Conservation (phyloP, 2,113 vertebrate species). For the Dinomys branickii region DNA sequence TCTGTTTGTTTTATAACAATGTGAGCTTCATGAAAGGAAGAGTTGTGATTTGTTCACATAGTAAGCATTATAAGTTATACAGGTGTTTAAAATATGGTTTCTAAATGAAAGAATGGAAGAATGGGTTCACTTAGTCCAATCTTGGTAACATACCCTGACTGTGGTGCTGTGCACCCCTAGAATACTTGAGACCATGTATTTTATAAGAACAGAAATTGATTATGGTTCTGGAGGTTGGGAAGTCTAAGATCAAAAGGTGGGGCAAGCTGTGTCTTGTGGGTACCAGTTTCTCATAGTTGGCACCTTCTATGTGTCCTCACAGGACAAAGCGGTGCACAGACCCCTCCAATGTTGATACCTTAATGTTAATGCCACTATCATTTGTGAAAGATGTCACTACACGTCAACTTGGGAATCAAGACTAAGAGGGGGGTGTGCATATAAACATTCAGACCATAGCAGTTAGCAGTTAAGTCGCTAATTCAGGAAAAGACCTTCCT, state of each 20-base stretch:
- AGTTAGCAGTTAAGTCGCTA: neutral
- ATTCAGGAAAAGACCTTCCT: neutral
- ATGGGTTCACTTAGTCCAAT: neutral
- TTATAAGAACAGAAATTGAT: neutral
- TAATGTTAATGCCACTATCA: neutral
- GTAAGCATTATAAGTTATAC: neutral
- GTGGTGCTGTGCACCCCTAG: neutral
- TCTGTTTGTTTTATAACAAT: neutral
- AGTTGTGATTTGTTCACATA: neutral
- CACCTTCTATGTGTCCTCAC: neutral
- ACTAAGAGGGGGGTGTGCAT: neutral
- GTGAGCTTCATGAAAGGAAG: neutral
- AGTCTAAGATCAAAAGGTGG: neutral
- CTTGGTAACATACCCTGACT: fast-evolving
- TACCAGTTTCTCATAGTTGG: neutral
- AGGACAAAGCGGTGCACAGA: neutral
- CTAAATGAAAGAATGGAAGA: neutral
- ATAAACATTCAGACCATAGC: neutral
- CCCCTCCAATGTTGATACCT: neutral
- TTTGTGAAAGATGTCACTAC: neutral
- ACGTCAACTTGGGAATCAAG: neutral
- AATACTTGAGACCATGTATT: neutral
- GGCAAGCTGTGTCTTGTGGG: neutral
- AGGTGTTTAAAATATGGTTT: neutral
- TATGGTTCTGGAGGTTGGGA: neutral